These are phyloP conservation scores for Xerus rutilus DNA, from an alignment of 2,797 vertebrate genomes.

Conservation along the genomic window DNA sequence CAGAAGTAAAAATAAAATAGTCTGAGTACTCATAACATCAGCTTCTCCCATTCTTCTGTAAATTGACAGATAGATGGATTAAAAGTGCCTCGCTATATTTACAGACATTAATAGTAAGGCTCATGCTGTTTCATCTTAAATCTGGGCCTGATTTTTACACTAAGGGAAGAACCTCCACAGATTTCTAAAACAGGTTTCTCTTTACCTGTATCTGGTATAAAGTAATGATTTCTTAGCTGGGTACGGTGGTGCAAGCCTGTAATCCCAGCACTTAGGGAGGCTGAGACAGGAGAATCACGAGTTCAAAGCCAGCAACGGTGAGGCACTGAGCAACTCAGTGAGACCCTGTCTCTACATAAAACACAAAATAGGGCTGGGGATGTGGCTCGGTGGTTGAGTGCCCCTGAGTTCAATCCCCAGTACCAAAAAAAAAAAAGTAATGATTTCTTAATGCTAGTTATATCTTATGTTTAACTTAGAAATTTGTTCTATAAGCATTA, in stretches of 20 bases:
- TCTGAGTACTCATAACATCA: neutral
- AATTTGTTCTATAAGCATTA: neutral
- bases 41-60: neutral
- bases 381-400: no score
- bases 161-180: neutral
- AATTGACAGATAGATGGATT: neutral
- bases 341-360: no score
- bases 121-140: neutral
- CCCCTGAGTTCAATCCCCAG: no score
- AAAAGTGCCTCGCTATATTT: neutral
- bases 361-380: no score
- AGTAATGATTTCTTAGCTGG: neutral
- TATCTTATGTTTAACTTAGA: neutral
- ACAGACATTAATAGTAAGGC: neutral
- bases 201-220: neutral
- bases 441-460: neutral
- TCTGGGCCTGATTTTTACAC: neutral
- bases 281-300: no score
- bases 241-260: no score
- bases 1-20: constrained; percentile 30
- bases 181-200: constrained; percentile 36
- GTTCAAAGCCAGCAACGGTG: no score
- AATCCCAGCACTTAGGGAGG: no score
- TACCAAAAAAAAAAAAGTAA: neutral
- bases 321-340: no score